A percentile compares a stretch with the other conserved stretches of the same genome.
These are phyloP conservation scores for Candoia aspera DNA, from an alignment of 2,113 vertebrate species.

Conservation along the genomic window DNA sequence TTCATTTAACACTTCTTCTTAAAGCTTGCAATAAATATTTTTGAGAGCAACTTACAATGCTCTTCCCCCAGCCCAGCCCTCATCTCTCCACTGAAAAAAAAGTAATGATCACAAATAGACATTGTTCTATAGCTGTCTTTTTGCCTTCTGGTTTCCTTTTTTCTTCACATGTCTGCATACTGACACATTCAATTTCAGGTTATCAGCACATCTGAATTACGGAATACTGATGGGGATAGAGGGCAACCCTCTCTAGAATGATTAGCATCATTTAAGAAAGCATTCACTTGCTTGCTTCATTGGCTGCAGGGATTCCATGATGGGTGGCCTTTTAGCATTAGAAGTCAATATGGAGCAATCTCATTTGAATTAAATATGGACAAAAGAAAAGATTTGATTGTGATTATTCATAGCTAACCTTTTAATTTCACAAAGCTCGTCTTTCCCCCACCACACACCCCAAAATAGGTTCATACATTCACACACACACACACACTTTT, in stretches of 20 bases:
- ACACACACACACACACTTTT: conserved; percentile 41
- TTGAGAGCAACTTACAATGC: conserved; percentile 62
- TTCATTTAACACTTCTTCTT: conserved; percentile 59
- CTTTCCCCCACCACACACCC: conserved; percentile 17
- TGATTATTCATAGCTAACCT: conserved; percentile 77
- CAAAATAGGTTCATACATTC: conserved; percentile 45
- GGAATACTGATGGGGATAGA: conserved; percentile 88
- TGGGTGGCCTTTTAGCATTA: conserved; percentile 90
- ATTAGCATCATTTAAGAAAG: conserved; percentile 98
- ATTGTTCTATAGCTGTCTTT: conserved; percentile 66
- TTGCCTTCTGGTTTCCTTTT: conserved; percentile 66
- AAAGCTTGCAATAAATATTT: conserved; percentile 59
- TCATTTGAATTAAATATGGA: conserved; percentile 87
- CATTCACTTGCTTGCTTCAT: conserved; percentile 81
- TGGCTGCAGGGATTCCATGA: conserved; percentile 83
- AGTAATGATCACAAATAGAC: conserved; percentile 59
- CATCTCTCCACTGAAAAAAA: conserved; percentile 53
- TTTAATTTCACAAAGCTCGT: conserved; percentile 68
- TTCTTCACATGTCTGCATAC: conserved; percentile 79
- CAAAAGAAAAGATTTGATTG: conserved; percentile 76
- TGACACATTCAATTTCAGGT: conserved; percentile 95
- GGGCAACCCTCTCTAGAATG: conserved; percentile 93
- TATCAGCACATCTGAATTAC: conserved; percentile 95
- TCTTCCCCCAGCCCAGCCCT: conserved; percentile 56
- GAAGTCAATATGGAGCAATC: conserved; percentile 86